These are phyloP conservation scores for Drosophila rubida DNA, from an alignment of 2,888 invertebrate genomes.

Conservation along the genomic window DNA sequence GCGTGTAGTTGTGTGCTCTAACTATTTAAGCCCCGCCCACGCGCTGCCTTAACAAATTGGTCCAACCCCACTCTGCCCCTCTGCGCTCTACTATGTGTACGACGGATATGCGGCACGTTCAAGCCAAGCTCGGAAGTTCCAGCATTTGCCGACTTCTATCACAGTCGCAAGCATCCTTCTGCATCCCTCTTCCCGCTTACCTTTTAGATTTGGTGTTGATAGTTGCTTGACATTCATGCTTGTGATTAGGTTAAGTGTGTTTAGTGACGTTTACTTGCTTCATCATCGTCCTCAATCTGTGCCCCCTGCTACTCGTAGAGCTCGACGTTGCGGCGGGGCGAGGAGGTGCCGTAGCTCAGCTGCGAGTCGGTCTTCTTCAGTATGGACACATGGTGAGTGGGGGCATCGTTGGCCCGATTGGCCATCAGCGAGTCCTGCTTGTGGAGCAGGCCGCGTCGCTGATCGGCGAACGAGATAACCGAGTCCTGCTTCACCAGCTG, in stretches of 20 bases:
- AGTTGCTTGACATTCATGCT: slow-evolving; percentile 20
- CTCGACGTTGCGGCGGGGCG: slow-evolving; percentile 84
- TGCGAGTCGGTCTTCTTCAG: slow-evolving; percentile 85
- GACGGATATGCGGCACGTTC: slow-evolving; percentile 52
- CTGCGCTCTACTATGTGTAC: not conserved
- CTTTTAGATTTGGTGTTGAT: slow-evolving; percentile 25
- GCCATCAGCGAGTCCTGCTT: slow-evolving; percentile 85
- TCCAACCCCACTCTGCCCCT: slow-evolving; percentile 39
- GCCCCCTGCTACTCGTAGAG: slow-evolving; percentile 79
- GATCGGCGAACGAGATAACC: slow-evolving; percentile 85
- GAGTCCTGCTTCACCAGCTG: slow-evolving; percentile 85
- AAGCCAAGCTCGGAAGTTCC: slow-evolving; percentile 46
- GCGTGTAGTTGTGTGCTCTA: slow-evolving; percentile 27
- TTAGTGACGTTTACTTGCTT: not conserved
- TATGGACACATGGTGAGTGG: slow-evolving; percentile 84
- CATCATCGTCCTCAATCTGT: not conserved
- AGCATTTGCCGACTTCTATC: slow-evolving; percentile 57
- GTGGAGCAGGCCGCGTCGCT: slow-evolving; percentile 82
- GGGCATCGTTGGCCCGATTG: slow-evolving; percentile 82
- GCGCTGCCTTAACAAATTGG: slow-evolving; percentile 56
- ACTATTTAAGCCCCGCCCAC: slow-evolving; percentile 17
- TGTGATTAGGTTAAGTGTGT: slow-evolving; percentile 12
- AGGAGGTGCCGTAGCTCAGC: slow-evolving; percentile 77
- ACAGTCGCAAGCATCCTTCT: slow-evolving; percentile 45
- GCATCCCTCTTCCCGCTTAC: not conserved